These are phyloP conservation scores for Sitta europaea DNA, from an alignment of 2,113 vertebrate genomes.

Conservation along the genomic window DNA sequence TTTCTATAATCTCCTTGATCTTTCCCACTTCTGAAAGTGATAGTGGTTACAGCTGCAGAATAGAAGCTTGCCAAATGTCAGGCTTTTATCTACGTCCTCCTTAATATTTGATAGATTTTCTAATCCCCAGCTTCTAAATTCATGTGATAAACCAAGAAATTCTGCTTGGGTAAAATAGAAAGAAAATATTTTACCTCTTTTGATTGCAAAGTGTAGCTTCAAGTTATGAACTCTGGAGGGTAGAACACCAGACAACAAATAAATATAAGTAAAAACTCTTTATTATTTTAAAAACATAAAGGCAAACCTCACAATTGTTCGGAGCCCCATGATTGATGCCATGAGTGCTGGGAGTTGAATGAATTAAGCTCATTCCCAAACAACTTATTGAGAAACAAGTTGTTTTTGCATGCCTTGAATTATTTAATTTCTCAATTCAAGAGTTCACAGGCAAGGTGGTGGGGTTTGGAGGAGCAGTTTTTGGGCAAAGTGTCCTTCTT, in stretches of 20 bases:
- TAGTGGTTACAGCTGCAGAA: slow-evolving; percentile 7
- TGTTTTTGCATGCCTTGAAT: background rate
- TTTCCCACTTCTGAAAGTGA: background rate
- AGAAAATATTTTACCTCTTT: background rate
- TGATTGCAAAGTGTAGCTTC: background rate
- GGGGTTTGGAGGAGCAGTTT: background rate
- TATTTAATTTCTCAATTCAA: background rate
- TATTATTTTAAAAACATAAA: background rate
- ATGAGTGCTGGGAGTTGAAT: background rate
- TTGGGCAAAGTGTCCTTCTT: background rate
- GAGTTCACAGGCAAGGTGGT: background rate
- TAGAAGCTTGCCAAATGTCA: background rate
- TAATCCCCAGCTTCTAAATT: background rate
- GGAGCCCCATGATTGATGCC: background rate
- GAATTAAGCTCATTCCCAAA: background rate
- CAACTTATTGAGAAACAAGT: background rate
- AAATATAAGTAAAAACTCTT: background rate
- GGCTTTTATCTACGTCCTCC: background rate
- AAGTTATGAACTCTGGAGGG: background rate
- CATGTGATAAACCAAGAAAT: background rate
- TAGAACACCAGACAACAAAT: background rate
- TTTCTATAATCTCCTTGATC: slow-evolving; percentile 23
- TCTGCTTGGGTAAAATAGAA: background rate
- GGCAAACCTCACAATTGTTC: background rate
- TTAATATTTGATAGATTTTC: background rate